phyloP scores from a whole-genome alignment of 2,888 invertebrate species.

The Malacosoma neustria region DNA sequence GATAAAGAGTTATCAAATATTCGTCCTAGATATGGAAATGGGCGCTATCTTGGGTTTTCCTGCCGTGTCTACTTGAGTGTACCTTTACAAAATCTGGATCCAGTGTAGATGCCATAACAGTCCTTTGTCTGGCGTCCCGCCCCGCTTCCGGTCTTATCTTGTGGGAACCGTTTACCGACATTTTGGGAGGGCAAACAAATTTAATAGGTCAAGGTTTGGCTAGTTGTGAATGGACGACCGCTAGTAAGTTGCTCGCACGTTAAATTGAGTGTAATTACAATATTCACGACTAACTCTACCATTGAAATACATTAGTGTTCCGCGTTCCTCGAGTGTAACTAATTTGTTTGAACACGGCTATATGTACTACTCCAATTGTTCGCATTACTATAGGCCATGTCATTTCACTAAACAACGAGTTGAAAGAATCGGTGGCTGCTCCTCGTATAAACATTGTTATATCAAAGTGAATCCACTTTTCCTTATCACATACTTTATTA shows the following conservation, averaged over 20 bases:
- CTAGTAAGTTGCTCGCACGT: conserved; percentile 24
- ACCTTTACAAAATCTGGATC: conserved; percentile 26
- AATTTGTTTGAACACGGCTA: background rate
- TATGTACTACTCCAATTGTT: background rate
- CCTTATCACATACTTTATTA: background rate
- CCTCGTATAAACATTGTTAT: background rate
- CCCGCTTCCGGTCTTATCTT: conserved; percentile 53
- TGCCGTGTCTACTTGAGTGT: conserved; percentile 21
- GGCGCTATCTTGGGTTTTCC: conserved; percentile 31
- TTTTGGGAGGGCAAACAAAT: conserved; percentile 47
- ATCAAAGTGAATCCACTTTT: too few relatives aligned
- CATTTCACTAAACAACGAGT: background rate
- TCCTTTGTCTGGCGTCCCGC: conserved; percentile 57
- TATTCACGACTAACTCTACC: conserved; percentile 3
- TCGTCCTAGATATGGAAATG: conserved; percentile 1
- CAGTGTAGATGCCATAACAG: conserved; percentile 49
- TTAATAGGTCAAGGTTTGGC: conserved; percentile 59
- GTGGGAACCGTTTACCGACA: conserved; percentile 43
- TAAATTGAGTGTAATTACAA: conserved; percentile 41
- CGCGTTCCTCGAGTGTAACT: background rate
- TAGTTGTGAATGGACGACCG: conserved; percentile 35
- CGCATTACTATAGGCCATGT: background rate
- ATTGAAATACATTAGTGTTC: conserved; percentile 9
- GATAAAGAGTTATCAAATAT: background rate
- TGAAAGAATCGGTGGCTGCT: background rate